phyloP scores from a whole-genome alignment of 2,888 invertebrate species.

The Macrophya annulata region DNA sequence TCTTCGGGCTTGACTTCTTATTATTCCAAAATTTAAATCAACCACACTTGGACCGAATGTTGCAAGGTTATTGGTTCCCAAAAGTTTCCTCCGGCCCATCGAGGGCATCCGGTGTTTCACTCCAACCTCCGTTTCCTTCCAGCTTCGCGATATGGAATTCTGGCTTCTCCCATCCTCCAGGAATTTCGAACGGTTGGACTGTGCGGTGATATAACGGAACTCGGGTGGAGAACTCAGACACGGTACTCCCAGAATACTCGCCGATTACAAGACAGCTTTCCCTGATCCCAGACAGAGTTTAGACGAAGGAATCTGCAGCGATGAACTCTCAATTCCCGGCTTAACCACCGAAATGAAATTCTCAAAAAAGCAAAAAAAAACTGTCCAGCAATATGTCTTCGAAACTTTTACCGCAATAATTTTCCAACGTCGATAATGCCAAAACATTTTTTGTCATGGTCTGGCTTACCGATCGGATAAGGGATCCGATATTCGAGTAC shows the following conservation, averaged over 20 bases:
- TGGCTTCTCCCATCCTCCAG: not conserved
- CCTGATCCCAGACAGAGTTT: slow-evolving; percentile 19
- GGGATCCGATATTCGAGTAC: not conserved
- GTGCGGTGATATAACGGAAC: slow-evolving; percentile 20
- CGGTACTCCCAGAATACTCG: slow-evolving; percentile 14
- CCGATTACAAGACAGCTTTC: slow-evolving; percentile 22
- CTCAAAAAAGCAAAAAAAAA: not conserved
- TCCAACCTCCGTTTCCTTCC: slow-evolving; percentile 2
- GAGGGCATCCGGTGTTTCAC: slow-evolving; percentile 25
- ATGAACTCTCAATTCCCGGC: not conserved
- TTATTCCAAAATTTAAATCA: slow-evolving; percentile 20
- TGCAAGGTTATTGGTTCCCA: slow-evolving; percentile 34
- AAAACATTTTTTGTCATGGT: not conserved
- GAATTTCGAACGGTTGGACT: slow-evolving; percentile 11
- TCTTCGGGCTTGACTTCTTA: not conserved
- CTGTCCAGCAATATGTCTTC: not conserved
- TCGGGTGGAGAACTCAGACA: slow-evolving; percentile 2
- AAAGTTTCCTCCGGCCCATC: slow-evolving; percentile 31
- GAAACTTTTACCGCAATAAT: not conserved
- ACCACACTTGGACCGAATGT: slow-evolving; percentile 11
- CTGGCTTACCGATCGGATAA: not conserved
- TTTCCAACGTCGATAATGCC: not conserved
- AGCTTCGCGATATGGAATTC: slow-evolving; percentile 27
- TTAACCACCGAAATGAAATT: not conserved
- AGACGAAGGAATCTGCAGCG: not conserved